These are phyloP conservation scores for Clusia tigrina DNA, from an alignment of 2,888 invertebrate species.

Conservation along the genomic window DNA sequence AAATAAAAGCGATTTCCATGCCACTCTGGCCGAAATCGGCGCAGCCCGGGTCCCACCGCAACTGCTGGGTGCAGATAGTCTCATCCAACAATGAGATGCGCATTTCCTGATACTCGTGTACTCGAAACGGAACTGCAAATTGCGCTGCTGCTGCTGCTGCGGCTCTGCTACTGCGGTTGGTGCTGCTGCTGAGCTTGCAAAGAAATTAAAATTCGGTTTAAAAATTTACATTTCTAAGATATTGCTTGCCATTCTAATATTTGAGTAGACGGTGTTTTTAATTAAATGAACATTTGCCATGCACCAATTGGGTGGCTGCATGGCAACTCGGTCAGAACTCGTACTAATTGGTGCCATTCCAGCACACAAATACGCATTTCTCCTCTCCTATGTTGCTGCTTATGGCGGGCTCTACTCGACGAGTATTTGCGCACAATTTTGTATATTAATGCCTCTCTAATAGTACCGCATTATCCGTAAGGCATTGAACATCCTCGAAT, in stretches of 20 bases:
- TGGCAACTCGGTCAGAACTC: background rate
- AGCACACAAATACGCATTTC: background rate
- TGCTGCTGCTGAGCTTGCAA: background rate
- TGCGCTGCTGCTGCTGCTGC: too few relatives aligned
- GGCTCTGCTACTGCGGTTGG: too few relatives aligned
- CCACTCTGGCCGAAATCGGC: background rate
- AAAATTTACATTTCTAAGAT: too few relatives aligned
- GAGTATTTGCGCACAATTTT: too few relatives aligned
- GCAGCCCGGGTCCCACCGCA: background rate
- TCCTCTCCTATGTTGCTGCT: background rate
- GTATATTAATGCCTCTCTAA: too few relatives aligned
- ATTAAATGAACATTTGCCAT: constrained; percentile 18
- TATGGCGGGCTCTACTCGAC: background rate
- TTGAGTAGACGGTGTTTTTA: constrained; percentile 3
- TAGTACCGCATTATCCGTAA: constrained; percentile 23
- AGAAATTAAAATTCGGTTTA: constrained; percentile 4
- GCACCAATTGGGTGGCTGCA: too few relatives aligned
- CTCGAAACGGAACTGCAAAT: background rate
- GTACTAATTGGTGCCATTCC: constrained; percentile 13
- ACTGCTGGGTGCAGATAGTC: background rate
- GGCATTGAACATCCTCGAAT: background rate
- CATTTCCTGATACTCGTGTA: constrained; percentile 19
- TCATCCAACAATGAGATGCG: constrained; percentile 16
- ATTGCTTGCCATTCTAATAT: background rate
- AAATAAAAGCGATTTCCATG: background rate